A percentile compares a stretch with the other conserved stretches of the same genome.
Conservation (phyloP, 2,797 vertebrate species). For the Anguilla obscura region DNA sequence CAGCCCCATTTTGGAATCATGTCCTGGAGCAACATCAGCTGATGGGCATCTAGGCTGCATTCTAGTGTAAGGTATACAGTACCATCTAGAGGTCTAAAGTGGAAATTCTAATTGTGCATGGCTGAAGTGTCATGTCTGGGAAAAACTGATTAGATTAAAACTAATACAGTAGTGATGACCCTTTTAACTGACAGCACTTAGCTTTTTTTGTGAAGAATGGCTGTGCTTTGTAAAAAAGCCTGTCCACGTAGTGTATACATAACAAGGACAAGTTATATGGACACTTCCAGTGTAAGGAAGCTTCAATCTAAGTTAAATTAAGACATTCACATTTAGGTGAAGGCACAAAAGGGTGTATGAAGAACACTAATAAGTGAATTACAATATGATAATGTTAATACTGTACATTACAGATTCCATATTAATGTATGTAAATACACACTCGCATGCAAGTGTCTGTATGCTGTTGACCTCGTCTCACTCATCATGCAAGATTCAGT, state of each 20-base stretch:
- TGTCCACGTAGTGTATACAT: not conserved
- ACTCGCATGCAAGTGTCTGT: too few species aligned
- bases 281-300: not conserved
- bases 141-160: not conserved
- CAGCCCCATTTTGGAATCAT: not conserved
- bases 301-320: not conserved
- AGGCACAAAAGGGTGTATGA: not conserved
- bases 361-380: not conserved
- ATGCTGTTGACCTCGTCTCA: not conserved
- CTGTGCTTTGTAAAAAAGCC: not conserved
- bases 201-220: not conserved
- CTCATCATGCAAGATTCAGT: not conserved
- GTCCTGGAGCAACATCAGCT: not conserved
- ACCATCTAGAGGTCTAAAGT: conserved; percentile 28
- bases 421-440: too few species aligned
- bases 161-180: not conserved
- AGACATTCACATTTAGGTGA: not conserved
- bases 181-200: not conserved
- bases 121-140: not conserved
- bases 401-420: too few species aligned
- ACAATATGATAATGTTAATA: not conserved
- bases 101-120: not conserved
- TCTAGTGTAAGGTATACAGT: conserved; percentile 23
- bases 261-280: not conserved
- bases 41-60: not conserved